Evolutionary conservation across 2,113 vertebrate genomes (phyloP).

Genomic region (Jacana jacana): DNA sequence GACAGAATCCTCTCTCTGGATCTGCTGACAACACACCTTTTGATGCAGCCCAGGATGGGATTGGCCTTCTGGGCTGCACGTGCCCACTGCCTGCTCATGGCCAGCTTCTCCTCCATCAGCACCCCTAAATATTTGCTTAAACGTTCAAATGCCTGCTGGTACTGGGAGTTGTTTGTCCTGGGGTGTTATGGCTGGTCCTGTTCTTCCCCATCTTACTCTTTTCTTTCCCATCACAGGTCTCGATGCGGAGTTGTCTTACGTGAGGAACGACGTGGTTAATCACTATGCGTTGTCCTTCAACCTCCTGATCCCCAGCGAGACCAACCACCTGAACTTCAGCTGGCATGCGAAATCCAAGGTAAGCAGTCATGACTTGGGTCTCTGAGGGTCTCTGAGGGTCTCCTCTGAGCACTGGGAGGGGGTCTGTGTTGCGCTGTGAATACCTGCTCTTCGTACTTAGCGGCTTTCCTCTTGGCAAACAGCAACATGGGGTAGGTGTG

Average conservation of each 20-base stretch:
- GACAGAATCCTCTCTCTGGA: no score
- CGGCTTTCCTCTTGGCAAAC: neutral
- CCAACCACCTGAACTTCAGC: slow-evolving; percentile 94
- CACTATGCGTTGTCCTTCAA: slow-evolving; percentile 94
- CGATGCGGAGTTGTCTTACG: slow-evolving; percentile 95
- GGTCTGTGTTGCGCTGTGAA: neutral
- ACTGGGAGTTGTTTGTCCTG: neutral
- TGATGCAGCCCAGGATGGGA: no score
- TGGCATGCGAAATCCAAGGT: slow-evolving; percentile 94
- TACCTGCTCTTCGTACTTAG: neutral
- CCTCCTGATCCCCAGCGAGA: slow-evolving; percentile 91
- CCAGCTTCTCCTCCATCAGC: no score
- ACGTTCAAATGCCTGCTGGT: neutral
- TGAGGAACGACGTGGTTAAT: slow-evolving; percentile 93
- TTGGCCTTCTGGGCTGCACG: neutral
- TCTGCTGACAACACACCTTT: no score
- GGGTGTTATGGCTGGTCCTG: neutral
- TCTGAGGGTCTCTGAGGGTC: no score
- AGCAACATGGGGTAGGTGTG: neutral
- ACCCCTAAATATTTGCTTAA: neutral
- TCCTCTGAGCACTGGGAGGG: no score
- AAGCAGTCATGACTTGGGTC: neutral
- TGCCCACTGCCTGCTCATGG: no score
- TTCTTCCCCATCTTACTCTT: neutral
- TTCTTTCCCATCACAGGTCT: slow-evolving; percentile 77